Evolutionary conservation across 2,797 vertebrate species (phyloP).

Genomic region (Coccyzus lansbergi): DNA sequence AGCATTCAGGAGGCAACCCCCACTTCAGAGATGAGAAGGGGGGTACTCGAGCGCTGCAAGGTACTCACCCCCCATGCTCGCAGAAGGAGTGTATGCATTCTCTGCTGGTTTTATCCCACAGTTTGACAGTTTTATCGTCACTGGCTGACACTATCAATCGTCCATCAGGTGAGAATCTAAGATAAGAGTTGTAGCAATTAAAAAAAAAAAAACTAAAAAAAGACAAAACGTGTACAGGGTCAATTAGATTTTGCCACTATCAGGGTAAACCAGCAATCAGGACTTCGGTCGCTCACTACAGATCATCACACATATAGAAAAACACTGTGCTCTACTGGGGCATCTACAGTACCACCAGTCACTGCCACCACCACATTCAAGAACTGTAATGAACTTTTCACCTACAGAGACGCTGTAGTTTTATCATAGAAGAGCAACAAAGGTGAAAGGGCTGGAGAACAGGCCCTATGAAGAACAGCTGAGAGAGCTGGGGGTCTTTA

Average conservation of each 20-base stretch:
- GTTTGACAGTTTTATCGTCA: slow-evolving; percentile 94
- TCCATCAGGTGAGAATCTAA: slow-evolving; percentile 95
- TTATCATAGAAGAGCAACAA: no score
- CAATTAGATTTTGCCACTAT: not conserved
- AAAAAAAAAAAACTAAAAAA: no score
- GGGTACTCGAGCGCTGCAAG: fast-evolving
- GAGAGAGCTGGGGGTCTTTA: no score
- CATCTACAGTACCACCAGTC: not conserved
- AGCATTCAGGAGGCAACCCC: not conserved
- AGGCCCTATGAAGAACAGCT: no score
- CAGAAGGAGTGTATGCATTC: slow-evolving; percentile 94
- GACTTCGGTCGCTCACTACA: not conserved
- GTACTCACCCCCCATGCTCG: slow-evolving; percentile 90
- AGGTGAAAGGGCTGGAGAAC: no score
- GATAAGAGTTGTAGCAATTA: not conserved
- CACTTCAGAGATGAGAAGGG: not conserved
- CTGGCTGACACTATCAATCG: slow-evolving; percentile 92
- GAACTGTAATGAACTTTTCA: not conserved
- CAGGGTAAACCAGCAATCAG: not conserved
- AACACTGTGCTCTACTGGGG: not conserved
- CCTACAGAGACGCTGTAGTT: not conserved
- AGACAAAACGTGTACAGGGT: not conserved
- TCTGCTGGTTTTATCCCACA: slow-evolving; percentile 96
- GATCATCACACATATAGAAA: not conserved
- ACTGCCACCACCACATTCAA: not conserved